These are phyloP conservation scores for Pegoplata infirma DNA, from an alignment of 2,888 invertebrate species.

Conservation along the genomic window DNA sequence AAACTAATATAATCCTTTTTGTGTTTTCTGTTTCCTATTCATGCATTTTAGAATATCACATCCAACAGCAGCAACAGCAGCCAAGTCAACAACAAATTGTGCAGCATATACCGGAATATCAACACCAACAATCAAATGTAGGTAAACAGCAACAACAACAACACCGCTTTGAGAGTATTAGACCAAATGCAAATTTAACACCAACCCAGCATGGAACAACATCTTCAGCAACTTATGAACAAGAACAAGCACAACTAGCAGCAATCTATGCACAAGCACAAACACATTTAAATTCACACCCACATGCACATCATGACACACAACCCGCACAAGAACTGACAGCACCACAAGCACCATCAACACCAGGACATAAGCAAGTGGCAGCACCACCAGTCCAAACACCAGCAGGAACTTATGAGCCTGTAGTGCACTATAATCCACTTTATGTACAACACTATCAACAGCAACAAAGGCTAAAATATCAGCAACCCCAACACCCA, in stretches of 20 bases:
- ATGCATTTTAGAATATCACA: conserved; percentile 23
- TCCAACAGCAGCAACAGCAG: conserved; percentile 67
- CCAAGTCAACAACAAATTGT: conserved; percentile 51
- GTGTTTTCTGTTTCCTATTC: conserved; percentile 7
- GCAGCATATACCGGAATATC: conserved; percentile 60
- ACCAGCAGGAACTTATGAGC: conserved; percentile 55
- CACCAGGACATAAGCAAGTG: conserved; percentile 19
- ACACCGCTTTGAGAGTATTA: conserved; percentile 55
- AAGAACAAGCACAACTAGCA: conserved; percentile 29
- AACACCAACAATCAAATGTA: conserved; percentile 58
- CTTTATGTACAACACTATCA: conserved; percentile 67
- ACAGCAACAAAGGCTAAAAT: conserved; percentile 59
- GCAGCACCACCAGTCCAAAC: conserved; percentile 10
- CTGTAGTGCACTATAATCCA: conserved; percentile 71
- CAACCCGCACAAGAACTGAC: conserved; percentile 3
- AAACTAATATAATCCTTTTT: conserved; percentile 33
- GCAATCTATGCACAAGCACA: conserved; percentile 26
- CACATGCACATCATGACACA: conserved; percentile 41
- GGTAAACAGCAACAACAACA: conserved; percentile 47
- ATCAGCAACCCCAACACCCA: conserved; percentile 40
- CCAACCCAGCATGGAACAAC: conserved; percentile 46
- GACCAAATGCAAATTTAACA: conserved; percentile 47
- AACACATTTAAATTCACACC: conserved; percentile 23
- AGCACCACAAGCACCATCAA: conserved; percentile 30
- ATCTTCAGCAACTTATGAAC: conserved; percentile 30